phyloP scores from a whole-genome alignment of 2,113 vertebrate species.

The Heteronetta atricapilla region DNA sequence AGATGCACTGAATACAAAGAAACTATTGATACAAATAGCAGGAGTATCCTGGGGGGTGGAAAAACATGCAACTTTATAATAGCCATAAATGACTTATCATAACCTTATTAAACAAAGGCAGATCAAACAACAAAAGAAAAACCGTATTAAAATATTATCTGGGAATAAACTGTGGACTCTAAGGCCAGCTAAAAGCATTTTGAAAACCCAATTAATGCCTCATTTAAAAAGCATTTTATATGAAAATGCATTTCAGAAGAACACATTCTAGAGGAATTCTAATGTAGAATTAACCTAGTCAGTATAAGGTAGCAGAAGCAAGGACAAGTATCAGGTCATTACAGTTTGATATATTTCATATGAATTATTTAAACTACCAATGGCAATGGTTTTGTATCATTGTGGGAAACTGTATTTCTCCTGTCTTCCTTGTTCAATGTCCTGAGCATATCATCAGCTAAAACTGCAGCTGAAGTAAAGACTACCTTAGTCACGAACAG shows the following conservation, averaged over 20 bases:
- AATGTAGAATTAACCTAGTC: background rate
- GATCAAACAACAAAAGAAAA: background rate
- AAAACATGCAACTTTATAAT: background rate
- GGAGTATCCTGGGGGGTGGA: slow-evolving; percentile 84
- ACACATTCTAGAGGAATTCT: background rate
- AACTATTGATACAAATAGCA: slow-evolving; percentile 88
- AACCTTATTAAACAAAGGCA: background rate
- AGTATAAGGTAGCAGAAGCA: background rate
- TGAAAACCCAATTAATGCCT: background rate
- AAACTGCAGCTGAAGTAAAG: background rate
- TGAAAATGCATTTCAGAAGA: background rate
- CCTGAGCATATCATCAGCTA: background rate
- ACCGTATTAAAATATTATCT: background rate
- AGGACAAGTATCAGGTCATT: fast-evolving
- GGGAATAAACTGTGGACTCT: background rate
- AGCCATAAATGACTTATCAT: background rate
- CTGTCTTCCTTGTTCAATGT: background rate
- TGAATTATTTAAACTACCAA: background rate
- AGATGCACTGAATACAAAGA: slow-evolving; percentile 97
- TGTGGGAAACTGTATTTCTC: background rate
- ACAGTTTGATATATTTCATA: background rate
- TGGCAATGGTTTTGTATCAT: background rate
- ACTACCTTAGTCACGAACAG: background rate
- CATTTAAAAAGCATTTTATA: background rate
- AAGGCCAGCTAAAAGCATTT: background rate